A percentile compares a stretch with the other conserved stretches of the same genome.
Evolutionary conservation across 2,888 invertebrate species (phyloP).

Genomic region (Oscheius sp.): DNA sequence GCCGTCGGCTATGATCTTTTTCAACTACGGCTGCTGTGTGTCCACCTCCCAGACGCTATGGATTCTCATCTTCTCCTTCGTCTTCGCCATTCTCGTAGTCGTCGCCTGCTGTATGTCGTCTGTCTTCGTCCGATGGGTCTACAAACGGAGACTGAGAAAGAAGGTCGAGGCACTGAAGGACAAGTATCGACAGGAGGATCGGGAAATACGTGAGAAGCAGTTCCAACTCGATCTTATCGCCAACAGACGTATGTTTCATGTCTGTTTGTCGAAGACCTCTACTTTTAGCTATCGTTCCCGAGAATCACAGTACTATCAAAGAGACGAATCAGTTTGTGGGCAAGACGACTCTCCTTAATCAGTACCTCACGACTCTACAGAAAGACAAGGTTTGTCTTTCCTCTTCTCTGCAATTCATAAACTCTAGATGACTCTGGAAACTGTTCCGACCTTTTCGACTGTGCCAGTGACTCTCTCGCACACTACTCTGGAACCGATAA

Average conservation of each 20-base stretch:
- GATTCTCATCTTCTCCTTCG: slow-evolving; percentile 19
- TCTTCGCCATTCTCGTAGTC: background rate
- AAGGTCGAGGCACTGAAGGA: slow-evolving; percentile 20
- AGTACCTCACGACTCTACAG: background rate
- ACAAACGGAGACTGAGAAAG: slow-evolving; percentile 27
- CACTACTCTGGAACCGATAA: background rate
- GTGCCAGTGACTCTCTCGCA: background rate
- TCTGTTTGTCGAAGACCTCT: no score
- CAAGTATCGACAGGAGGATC: slow-evolving; percentile 11
- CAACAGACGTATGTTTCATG: slow-evolving; percentile 6
- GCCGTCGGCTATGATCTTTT: slow-evolving; percentile 14
- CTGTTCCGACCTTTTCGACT: background rate
- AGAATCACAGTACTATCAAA: background rate
- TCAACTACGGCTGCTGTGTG: slow-evolving; percentile 25
- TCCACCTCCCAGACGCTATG: slow-evolving; percentile 22
- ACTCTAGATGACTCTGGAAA: background rate
- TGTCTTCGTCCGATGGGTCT: slow-evolving; percentile 29
- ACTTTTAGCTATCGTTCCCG: slow-evolving; percentile 11
- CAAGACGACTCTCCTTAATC: background rate
- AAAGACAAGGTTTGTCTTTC: background rate
- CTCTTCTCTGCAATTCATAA: background rate
- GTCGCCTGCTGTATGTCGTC: slow-evolving; percentile 12
- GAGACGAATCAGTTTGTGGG: background rate
- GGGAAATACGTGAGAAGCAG: slow-evolving; percentile 3
- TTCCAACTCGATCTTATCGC: slow-evolving; percentile 17